A percentile compares a stretch with the other conserved stretches of the same genome.
phyloP scores from a whole-genome alignment of 2,888 invertebrate genomes.

The Apotomis betuletana region DNA sequence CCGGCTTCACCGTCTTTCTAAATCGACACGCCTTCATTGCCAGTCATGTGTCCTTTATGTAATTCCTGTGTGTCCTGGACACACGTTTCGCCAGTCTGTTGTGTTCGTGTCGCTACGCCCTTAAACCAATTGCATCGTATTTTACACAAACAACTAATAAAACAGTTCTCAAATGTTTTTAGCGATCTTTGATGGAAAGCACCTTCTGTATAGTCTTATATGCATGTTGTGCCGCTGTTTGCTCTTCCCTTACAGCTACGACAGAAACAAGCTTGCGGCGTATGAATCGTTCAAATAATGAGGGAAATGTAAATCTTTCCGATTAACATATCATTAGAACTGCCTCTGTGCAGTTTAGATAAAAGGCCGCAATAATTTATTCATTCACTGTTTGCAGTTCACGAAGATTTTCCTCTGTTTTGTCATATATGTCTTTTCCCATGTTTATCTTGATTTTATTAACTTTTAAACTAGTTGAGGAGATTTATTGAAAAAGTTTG shows the following conservation, averaged over 20 bases:
- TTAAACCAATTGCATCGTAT: too few species aligned
- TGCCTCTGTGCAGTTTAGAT: conserved; percentile 49
- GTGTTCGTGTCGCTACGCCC: too few species aligned
- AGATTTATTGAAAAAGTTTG: not conserved
- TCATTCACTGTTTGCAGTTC: conserved; percentile 37
- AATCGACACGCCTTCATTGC: too few species aligned
- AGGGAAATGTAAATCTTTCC: conserved; percentile 62
- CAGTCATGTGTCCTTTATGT: too few species aligned
- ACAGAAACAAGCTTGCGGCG: conserved; percentile 54
- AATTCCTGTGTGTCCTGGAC: too few species aligned
- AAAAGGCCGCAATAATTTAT: conserved; percentile 43
- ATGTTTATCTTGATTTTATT: not conserved
- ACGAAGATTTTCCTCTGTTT: not conserved
- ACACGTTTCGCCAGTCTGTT: too few species aligned
- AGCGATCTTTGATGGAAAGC: too few species aligned
- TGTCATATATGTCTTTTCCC: not conserved
- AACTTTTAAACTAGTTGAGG: not conserved
- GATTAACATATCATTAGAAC: conserved; percentile 47
- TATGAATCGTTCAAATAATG: conserved; percentile 61
- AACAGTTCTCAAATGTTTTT: too few species aligned
- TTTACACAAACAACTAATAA: too few species aligned
- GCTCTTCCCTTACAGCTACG: conserved; percentile 37
- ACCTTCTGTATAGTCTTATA: too few species aligned
- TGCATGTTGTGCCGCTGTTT: not conserved
- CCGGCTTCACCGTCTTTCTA: too few species aligned